Evolutionary conservation across 1,140 invertebrate species (phyloP), one percentile per base, ranked within the genome.

Genomic region (Pseudachorutes palmiensis): DNA sequence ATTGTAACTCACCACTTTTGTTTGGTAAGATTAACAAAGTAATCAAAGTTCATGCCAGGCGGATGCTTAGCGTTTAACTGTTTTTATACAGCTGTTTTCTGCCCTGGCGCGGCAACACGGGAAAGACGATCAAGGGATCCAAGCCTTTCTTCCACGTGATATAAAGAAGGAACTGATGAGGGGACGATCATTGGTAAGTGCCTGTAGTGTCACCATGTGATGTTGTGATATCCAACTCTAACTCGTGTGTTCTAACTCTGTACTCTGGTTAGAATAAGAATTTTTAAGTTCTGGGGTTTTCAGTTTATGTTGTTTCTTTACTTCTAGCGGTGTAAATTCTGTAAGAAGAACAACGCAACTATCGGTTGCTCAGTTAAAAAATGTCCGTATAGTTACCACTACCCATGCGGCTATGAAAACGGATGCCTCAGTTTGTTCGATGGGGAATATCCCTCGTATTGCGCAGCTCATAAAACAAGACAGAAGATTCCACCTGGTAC

Each of bases 261-360:
- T n/a, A 60, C 22, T 12, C 12, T 1, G 1, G 24, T 62, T 30
- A 22, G 24, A 58, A 14, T 59, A 31, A 28, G 12, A 22, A 9
- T 32, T 45, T 19, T 2, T 41, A 59, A 33, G 22, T 12, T 59
- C 22, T 14, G 55, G 33, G n/a, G 12, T 45, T 57, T 19, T 64
- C 12, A 31, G 19, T 41, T 55, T n/a, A 62, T 41, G 26, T 57
- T 24, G 36, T 74, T 67, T 58, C 74, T 73, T 76, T 77, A n/a
- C n/a, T n/a, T n/a, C 24, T 77, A 87, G 84, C 81, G 75, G 78
- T 88, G 86, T 75, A 80, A 73, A 1, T 86, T 82, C 72, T 88
- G 87, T 75, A 75, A 76, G 24, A 74, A 77, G 41, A 76, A 73
- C 5, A 81, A 82, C 19, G 85, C 86, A 0, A 84, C 82, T 1